phyloP scores from a whole-genome alignment of 2,113 vertebrate species.

The Lynx canadensis region DNA sequence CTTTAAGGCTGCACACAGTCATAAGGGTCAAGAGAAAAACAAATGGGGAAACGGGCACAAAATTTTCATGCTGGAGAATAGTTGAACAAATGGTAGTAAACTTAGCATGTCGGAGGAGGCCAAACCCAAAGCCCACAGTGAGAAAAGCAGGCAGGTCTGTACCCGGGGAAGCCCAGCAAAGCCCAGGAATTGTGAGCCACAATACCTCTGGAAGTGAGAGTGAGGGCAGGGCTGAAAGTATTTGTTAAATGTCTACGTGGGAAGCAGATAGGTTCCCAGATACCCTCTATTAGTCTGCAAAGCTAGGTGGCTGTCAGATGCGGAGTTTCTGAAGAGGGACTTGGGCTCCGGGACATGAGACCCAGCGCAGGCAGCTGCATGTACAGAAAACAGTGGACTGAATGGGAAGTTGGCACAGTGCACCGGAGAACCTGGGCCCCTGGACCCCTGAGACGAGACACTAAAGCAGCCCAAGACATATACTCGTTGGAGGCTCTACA shows the following conservation, averaged over 20 bases:
- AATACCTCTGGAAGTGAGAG: background rate
- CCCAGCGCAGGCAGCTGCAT: background rate
- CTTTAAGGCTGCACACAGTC: background rate
- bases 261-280: background rate
- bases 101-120: background rate
- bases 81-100: background rate
- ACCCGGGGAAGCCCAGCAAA: background rate
- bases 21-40: background rate
- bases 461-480: background rate
- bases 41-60: background rate
- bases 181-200: background rate
- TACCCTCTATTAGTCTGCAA: background rate
- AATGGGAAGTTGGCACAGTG: too few species aligned
- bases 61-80: background rate
- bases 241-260: background rate
- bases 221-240: background rate
- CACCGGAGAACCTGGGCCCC: too few species aligned
- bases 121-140: background rate
- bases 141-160: background rate
- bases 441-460: background rate
- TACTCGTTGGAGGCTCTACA: background rate
- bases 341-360: background rate
- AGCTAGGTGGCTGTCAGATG: background rate
- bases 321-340: background rate
- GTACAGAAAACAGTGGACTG: background rate